phyloP scores from a whole-genome alignment of 2,797 vertebrate species.

The Microcaecilia unicolor region DNA sequence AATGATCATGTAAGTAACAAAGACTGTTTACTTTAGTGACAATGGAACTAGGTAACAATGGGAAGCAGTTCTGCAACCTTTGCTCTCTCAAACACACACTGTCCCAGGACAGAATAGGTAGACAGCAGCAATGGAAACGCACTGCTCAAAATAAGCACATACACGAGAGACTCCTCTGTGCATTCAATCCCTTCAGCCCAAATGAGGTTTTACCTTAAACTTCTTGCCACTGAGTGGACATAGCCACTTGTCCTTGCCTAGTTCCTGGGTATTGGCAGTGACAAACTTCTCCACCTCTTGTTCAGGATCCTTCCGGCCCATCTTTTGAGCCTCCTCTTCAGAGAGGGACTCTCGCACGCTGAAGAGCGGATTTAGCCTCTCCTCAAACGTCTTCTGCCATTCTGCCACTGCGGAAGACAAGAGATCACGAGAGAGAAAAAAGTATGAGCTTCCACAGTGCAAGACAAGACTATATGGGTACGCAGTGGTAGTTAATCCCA shows the following conservation, averaged over 20 bases:
- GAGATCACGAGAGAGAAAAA: neutral
- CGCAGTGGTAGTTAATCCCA: neutral
- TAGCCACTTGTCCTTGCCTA: constrained; percentile 89
- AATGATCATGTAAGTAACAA: too few relatives aligned
- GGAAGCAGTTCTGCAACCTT: too few relatives aligned
- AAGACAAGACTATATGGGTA: neutral
- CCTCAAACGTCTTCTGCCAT: constrained; percentile 84
- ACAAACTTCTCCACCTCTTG: constrained; percentile 89
- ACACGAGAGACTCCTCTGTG: neutral
- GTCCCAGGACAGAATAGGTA: too few relatives aligned
- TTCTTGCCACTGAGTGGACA: constrained; percentile 88
- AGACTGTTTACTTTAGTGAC: too few relatives aligned
- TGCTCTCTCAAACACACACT: too few relatives aligned
- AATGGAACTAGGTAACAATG: too few relatives aligned
- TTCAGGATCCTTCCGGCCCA: constrained; percentile 83
- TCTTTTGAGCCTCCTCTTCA: constrained; percentile 78
- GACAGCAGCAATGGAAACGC: too few relatives aligned
- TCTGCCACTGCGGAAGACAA: constrained; percentile 61
- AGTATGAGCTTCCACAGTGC: neutral
- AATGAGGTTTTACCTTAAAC: constrained; percentile 64
- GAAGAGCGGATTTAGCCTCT: constrained; percentile 71
- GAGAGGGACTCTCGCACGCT: constrained; percentile 75
- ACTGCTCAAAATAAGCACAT: too few relatives aligned
- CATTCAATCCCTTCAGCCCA: neutral
- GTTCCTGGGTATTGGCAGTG: constrained; percentile 80